Base-by-base conservation (phyloP, 2,888 invertebrate species). In the Papilio gigon region DNA sequence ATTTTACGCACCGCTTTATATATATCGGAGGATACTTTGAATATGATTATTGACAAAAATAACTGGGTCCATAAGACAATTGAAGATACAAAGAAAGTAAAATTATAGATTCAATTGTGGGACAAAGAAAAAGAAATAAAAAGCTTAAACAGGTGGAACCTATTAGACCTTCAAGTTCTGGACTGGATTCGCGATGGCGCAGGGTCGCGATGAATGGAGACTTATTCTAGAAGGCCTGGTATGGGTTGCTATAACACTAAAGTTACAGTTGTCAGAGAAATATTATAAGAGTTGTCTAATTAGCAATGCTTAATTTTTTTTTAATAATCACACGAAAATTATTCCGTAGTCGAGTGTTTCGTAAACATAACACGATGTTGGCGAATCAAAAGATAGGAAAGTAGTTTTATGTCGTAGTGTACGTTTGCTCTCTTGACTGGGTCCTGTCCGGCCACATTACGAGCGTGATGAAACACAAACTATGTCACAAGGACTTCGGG, bases 391-490 rank as follows among this genome's bases (percentile, higher is more conserved):
- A 25, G 14, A 25, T 12, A 9, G 42, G 53, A 70, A 73, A 75
- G 74, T 79, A 77, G 77, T 79, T 77, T 71, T 73, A 74, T 74
- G 71, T 72, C 72, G 71, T 78, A 85, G 86, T 88, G 85, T 87
- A 80, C 79, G 68, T 79, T 79, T 72, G 77, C 79, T 80, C 74
- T 79, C 80, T 81, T 86, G 83, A 86, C 86, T 85, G 80, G 82
- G 74, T 75, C 74, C 40, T 25, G 76, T 75, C 76, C 74, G 74
- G 77, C 73, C 79, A 81, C 84, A 86, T 88, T 85, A 22, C 22
- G 79, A 74, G 77, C 82, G 84, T 86, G 88, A 91, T 90, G 90
- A 84, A 90, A 89, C 84, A 88, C 87, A 90, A 90, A 90, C 89
- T 89, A 81, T 88, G 90, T 87, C 89, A 88, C 80, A 79, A 74